Base-by-base conservation (phyloP, 2,113 vertebrate species). In the Ochotona curzoniae region DNA sequence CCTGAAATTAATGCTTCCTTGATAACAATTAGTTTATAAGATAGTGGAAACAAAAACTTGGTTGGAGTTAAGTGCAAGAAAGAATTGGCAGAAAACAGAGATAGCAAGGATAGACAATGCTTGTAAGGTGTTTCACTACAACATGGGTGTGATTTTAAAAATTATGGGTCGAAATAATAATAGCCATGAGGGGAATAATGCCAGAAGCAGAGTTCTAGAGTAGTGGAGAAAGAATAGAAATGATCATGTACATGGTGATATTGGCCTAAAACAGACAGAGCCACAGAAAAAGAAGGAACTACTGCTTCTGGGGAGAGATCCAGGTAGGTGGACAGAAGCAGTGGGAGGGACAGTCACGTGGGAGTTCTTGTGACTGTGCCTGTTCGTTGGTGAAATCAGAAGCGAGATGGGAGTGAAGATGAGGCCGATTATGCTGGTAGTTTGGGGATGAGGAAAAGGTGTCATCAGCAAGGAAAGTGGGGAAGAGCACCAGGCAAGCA, bases 291-390 rank as follows among this genome's bases (percentile, higher is more conserved):
- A 9, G 69, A 38, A 30, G 12, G 75, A 32, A 49, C 51, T 12
- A 5, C 3, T 3, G 0, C 1, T 2, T 21, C 1, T 7, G 13
- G n/a, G 28, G 7, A 49, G 47, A 47, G 38, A 35, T 0, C 10
- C n/a, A 23, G 67, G 67, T 11, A 67, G 44, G 32, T 12, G 30
- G 66, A 25, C 10, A 23, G 44, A 14, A 25, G 20, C 3, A 0
- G 38, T 25, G 14, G 61, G 60, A 47, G 35, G 54, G 26, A 8
- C 11, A 35, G 63, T 15, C 75, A 9, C 1, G 5, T 14, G 30
- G 14, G 57, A 30, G 32, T 61, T 79, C 17, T 47, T 26, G 14
- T 2, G 3, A 32, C 5, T 47, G 20, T 18, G 47, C 32, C 7
- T 47, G 9, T 74, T 84, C 32, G 32, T 51, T 64, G 9, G 32